Evolutionary conservation across 2,888 invertebrate species (phyloP).

Genomic region (Leucophenga montana): DNA sequence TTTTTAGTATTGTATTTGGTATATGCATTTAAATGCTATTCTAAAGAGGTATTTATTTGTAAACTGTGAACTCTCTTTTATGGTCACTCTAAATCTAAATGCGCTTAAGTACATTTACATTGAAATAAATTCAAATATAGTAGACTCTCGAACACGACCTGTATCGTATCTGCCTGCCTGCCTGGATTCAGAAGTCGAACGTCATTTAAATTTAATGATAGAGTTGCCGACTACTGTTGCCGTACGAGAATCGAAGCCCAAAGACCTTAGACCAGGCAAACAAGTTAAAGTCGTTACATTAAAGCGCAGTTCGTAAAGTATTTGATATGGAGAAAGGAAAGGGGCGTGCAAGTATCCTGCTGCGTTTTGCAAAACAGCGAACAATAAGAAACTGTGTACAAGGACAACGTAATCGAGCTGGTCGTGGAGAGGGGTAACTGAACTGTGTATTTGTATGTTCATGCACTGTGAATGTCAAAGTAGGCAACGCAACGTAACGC

Average conservation of each 20-base stretch:
- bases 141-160: background rate
- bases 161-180: background rate
- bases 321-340: constrained; percentile 3
- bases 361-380: constrained; percentile 52
- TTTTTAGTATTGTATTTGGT: too few species aligned
- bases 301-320: too few species aligned
- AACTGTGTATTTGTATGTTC: constrained; percentile 28
- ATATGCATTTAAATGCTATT: too few species aligned
- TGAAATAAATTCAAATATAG: background rate
- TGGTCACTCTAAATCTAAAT: too few species aligned
- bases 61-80: too few species aligned
- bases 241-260: background rate
- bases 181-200: constrained; percentile 38
- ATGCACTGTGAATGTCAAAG: constrained; percentile 46
- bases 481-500: constrained; percentile 36
- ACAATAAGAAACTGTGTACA: constrained; percentile 25
- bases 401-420: background rate
- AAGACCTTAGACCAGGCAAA: constrained; percentile 32
- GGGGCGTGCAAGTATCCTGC: constrained; percentile 51
- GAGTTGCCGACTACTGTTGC: constrained; percentile 49
- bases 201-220: constrained; percentile 67
- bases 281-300: too few species aligned
- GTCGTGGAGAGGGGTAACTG: background rate
- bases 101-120: too few species aligned
- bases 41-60: too few species aligned